Evolutionary conservation across 1,140 invertebrate species (phyloP).

Genomic region (Solenopsis invicta): DNA sequence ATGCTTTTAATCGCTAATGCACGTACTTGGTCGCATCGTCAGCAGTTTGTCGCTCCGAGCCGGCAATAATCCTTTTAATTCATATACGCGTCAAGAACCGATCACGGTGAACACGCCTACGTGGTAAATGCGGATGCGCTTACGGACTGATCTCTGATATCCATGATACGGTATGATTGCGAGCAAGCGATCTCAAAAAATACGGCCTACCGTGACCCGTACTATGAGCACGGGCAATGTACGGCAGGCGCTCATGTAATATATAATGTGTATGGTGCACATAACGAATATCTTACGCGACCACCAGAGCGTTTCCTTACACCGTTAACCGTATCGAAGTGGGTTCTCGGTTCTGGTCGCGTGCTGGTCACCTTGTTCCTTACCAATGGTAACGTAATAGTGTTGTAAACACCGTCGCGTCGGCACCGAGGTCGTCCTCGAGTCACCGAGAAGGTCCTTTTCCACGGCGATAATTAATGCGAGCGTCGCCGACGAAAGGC

Average conservation of each 20-base stretch:
- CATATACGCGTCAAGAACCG: not conserved
- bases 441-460: conserved; percentile 28
- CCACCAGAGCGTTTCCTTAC: conserved; percentile 82
- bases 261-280: conserved; percentile 65
- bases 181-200: conserved; percentile 56
- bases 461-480: conserved; percentile 46
- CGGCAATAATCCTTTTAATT: not conserved
- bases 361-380: conserved; percentile 65
- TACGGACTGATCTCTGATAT: conserved; percentile 38
- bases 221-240: conserved; percentile 61
- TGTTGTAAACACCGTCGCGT: conserved; percentile 17
- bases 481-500: conserved; percentile 18
- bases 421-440: conserved; percentile 4
- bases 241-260: conserved; percentile 52
- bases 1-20: not conserved
- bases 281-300: conserved; percentile 77
- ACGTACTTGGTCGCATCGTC: not conserved
- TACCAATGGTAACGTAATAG: conserved; percentile 54
- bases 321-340: conserved; percentile 81
- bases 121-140: conserved; percentile 29
- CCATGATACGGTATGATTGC: conserved; percentile 37
- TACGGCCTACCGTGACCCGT: conserved; percentile 65
- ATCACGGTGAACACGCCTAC: not conserved
- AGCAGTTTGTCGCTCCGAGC: not conserved
- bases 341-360: conserved; percentile 59